Percentiles rank a stretch among this genome's conserved stretches.
Evolutionary conservation across 2,797 vertebrate genomes (phyloP).

Genomic region (Liparis tanakae): DNA sequence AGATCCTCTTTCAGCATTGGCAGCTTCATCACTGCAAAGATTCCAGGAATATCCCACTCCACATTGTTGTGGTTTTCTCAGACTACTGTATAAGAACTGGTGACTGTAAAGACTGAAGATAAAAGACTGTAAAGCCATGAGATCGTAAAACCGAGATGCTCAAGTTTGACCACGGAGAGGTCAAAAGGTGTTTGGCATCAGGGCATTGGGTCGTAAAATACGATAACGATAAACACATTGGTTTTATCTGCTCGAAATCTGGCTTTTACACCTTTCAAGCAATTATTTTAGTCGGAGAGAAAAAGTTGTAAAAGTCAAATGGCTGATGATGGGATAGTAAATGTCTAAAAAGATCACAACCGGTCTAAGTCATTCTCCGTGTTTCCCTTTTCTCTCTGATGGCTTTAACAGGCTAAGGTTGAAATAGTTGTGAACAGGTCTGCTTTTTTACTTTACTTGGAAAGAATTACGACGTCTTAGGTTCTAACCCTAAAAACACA

Average conservation of each 20-base stretch:
- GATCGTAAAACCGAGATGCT: conserved; percentile 26
- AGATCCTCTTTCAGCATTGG: conserved; percentile 31
- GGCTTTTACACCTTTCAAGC: conserved; percentile 16
- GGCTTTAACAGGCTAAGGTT: conserved; percentile 58
- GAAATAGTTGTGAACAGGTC: conserved; percentile 56
- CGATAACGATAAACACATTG: conserved; percentile 30
- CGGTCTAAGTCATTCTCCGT: conserved; percentile 35
- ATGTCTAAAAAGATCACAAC: conserved; percentile 46
- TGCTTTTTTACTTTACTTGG: conserved; percentile 50
- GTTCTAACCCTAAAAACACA: conserved; percentile 41
- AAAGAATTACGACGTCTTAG: conserved; percentile 26
- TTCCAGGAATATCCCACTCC: conserved; percentile 33
- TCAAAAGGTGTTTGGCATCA: conserved; percentile 37
- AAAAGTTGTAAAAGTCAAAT: conserved; percentile 49
- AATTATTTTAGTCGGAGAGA: conserved; percentile 19
- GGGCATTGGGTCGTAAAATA: conserved; percentile 34
- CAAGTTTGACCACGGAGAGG: conserved; percentile 30
- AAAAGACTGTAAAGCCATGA: conserved; percentile 25
- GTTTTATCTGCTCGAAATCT: conserved; percentile 45
- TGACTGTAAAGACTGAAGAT: conserved; percentile 20
- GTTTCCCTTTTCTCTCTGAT: conserved; percentile 51
- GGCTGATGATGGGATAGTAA: conserved; percentile 50
- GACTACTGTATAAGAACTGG: not conserved
- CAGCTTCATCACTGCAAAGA: conserved; percentile 3
- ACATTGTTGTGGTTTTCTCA: conserved; percentile 19